Evolutionary conservation across 2,888 invertebrate genomes (phyloP).

Genomic region (Amiota minor): DNA sequence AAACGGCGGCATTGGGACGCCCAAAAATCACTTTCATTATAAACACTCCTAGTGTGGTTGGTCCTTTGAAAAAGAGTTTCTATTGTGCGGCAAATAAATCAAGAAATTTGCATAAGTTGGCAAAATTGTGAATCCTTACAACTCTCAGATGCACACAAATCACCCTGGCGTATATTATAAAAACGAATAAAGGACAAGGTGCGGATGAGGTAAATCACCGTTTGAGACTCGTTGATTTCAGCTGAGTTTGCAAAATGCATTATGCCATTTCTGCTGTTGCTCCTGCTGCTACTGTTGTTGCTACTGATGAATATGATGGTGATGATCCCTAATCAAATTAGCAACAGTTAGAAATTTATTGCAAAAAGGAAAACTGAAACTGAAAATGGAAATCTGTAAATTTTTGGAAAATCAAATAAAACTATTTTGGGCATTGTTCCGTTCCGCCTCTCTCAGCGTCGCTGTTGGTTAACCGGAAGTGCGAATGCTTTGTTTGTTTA

Average conservation of each 20-base stretch:
- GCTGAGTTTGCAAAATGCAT: slow-evolving; percentile 16
- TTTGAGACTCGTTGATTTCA: slow-evolving; percentile 11
- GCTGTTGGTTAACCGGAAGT: slow-evolving; percentile 15
- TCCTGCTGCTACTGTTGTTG: slow-evolving; percentile 40
- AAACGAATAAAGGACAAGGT: background rate
- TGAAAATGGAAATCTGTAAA: background rate
- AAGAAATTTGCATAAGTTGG: slow-evolving; percentile 43
- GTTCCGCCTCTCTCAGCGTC: background rate
- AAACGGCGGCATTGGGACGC: slow-evolving; percentile 15
- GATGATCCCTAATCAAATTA: slow-evolving; percentile 68
- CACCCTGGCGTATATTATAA: too few species aligned
- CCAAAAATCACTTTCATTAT: slow-evolving; percentile 26
- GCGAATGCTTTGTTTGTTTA: slow-evolving; percentile 15
- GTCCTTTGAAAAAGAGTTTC: slow-evolving; percentile 38
- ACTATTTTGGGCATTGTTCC: slow-evolving; percentile 11
- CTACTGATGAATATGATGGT: background rate
- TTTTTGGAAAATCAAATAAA: slow-evolving; percentile 21
- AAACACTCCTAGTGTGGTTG: slow-evolving; percentile 37
- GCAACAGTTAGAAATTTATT: slow-evolving; percentile 61
- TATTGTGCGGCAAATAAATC: slow-evolving; percentile 19
- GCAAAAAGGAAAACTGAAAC: slow-evolving; percentile 9
- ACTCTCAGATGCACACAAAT: background rate
- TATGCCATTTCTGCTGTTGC: background rate
- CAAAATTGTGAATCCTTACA: slow-evolving; percentile 28
- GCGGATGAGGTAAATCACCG: slow-evolving; percentile 23